phyloP scores from a whole-genome alignment of 2,113 vertebrate species.

The Epinephelus lanceolatus region DNA sequence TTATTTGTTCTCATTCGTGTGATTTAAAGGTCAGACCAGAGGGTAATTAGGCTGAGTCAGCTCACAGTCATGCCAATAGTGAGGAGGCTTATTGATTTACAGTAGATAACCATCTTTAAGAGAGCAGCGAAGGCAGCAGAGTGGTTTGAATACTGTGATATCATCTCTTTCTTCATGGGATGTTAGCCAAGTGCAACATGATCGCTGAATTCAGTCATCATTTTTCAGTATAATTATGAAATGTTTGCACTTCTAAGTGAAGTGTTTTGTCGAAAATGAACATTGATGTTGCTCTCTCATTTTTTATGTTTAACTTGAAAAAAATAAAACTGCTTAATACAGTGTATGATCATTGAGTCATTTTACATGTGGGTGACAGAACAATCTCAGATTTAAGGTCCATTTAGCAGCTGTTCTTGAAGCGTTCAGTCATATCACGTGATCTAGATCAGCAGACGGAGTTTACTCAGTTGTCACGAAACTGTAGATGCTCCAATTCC shows the following conservation, averaged over 20 bases:
- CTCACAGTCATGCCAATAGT: slow-evolving; percentile 59
- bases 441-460: background rate
- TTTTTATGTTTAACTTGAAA: too few species aligned
- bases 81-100: slow-evolving; percentile 81
- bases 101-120: slow-evolving; percentile 81
- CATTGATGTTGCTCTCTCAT: background rate
- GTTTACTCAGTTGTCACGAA: background rate
- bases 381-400: background rate
- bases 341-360: background rate
- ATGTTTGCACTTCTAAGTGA: background rate
- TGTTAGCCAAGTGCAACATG: slow-evolving; percentile 12
- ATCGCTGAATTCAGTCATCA: background rate
- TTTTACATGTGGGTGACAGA: background rate
- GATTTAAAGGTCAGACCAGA: slow-evolving; percentile 76
- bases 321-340: too few species aligned
- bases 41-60: slow-evolving; percentile 85
- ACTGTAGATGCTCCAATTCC: background rate
- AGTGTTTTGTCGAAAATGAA: background rate
- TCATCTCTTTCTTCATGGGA: slow-evolving; percentile 7
- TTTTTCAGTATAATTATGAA: slow-evolving; percentile 16
- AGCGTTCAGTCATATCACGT: background rate
- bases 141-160: slow-evolving; percentile 35
- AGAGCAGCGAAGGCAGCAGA: slow-evolving; percentile 46
- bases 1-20: slow-evolving; percentile 82
- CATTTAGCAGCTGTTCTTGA: background rate